Conservation (phyloP, 2,888 invertebrate species). For the Scaptodrosophila latifasciaeformis region DNA sequence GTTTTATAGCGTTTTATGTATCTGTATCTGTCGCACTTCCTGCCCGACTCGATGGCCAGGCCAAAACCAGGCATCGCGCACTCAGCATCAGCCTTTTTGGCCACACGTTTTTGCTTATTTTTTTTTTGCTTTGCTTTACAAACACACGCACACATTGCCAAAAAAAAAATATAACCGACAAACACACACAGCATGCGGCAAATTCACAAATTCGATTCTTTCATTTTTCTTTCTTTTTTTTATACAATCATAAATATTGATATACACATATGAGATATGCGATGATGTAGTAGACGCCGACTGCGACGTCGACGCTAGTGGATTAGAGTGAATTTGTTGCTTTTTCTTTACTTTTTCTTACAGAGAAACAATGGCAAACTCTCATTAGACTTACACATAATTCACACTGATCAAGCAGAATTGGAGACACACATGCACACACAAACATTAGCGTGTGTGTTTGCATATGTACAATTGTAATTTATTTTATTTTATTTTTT, state of each 20-base stretch:
- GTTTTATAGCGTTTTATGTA: constrained; percentile 6
- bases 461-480: too few relatives aligned
- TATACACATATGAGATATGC: constrained; percentile 23
- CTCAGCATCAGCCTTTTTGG: constrained; percentile 18
- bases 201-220: background rate
- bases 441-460: too few relatives aligned
- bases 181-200: background rate
- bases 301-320: too few relatives aligned
- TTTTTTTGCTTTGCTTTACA: constrained; percentile 16
- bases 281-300: too few relatives aligned
- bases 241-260: constrained; percentile 55
- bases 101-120: constrained; percentile 12
- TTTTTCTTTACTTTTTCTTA: too few relatives aligned
- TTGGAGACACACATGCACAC: too few relatives aligned
- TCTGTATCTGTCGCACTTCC: constrained; percentile 64
- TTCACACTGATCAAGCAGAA: too few relatives aligned
- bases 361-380: too few relatives aligned
- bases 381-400: too few relatives aligned
- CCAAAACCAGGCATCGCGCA: too few relatives aligned
- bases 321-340: too few relatives aligned
- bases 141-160: background rate
- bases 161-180: too few relatives aligned
- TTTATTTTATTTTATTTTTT: constrained; percentile 8
- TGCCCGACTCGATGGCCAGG: constrained; percentile 14
- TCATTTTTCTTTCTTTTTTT: constrained; percentile 24